Conservation (phyloP, 2,113 vertebrate species). For the Cyprichromis sp. region DNA sequence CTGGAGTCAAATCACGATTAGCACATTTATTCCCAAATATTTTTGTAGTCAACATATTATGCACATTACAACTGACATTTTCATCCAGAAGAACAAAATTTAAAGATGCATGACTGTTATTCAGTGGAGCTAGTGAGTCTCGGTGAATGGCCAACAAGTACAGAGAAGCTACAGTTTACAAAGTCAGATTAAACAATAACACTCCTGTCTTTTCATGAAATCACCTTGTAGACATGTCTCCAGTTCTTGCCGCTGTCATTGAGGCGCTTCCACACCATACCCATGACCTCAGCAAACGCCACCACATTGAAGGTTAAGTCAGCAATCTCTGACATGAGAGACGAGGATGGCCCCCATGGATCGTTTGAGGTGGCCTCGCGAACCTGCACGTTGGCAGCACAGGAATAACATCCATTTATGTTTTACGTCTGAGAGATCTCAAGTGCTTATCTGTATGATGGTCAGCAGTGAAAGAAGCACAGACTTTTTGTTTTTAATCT, state of each 20-base stretch:
- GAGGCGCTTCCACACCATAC: constrained; percentile 94
- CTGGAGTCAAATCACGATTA: constrained; percentile 26
- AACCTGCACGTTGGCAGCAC: constrained; percentile 34
- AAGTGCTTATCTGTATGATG: too few species aligned
- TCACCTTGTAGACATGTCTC: constrained; percentile 92
- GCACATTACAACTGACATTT: not conserved
- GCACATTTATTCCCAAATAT: not conserved
- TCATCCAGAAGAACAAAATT: not conserved
- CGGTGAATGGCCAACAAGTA: not conserved
- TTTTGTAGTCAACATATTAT: not conserved
- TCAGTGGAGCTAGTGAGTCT: not conserved
- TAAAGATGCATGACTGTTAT: not conserved
- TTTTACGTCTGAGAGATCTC: not conserved
- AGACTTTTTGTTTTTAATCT: not conserved
- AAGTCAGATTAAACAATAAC: not conserved
- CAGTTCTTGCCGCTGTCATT: constrained; percentile 96
- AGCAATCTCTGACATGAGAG: constrained; percentile 93
- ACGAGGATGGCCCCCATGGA: constrained; percentile 93
- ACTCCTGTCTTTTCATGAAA: not conserved
- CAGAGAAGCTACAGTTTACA: not conserved
- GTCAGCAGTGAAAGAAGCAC: not conserved
- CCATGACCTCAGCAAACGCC: constrained; percentile 93
- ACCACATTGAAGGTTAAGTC: constrained; percentile 94
- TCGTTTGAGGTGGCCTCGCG: constrained; percentile 95
- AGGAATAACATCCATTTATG: not conserved